phyloP scores from a whole-genome alignment of 2,113 vertebrate species.

The Pungitius pungitius region DNA sequence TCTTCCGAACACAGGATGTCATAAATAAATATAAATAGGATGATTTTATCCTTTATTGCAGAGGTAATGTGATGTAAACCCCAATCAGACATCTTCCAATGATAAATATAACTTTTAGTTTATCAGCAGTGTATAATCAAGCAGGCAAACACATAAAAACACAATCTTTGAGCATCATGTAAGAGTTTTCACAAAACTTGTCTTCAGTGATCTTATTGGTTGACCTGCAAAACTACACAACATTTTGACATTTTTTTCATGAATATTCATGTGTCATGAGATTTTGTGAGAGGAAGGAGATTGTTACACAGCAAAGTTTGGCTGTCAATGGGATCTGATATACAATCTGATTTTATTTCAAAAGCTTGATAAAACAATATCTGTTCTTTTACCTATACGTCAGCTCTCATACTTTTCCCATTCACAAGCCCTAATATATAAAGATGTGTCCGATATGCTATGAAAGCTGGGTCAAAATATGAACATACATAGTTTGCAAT shows the following conservation, averaged over 20 bases:
- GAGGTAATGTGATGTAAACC: neutral
- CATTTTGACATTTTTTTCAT: no score
- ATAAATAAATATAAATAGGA: neutral
- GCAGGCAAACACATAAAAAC: neutral
- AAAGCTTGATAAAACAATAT: neutral
- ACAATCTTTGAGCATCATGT: neutral
- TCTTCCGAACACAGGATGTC: neutral
- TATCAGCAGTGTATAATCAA: neutral
- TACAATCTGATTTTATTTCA: neutral
- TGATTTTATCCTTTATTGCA: neutral
- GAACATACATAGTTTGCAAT: neutral
- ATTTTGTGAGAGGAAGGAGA: no score
- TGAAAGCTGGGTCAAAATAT: conserved; percentile 1
- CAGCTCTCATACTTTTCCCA: neutral
- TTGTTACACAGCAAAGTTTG: neutral
- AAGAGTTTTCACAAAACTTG: neutral
- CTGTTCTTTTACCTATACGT: neutral
- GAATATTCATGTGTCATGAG: no score
- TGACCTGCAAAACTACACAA: neutral
- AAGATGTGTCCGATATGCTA: neutral
- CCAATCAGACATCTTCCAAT: neutral
- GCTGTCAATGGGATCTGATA: conserved; percentile 1
- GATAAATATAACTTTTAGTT: neutral
- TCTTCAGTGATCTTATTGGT: neutral
- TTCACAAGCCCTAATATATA: neutral